phyloP scores from a whole-genome alignment of 1,140 invertebrate species.

The Charaxes varanes region DNA sequence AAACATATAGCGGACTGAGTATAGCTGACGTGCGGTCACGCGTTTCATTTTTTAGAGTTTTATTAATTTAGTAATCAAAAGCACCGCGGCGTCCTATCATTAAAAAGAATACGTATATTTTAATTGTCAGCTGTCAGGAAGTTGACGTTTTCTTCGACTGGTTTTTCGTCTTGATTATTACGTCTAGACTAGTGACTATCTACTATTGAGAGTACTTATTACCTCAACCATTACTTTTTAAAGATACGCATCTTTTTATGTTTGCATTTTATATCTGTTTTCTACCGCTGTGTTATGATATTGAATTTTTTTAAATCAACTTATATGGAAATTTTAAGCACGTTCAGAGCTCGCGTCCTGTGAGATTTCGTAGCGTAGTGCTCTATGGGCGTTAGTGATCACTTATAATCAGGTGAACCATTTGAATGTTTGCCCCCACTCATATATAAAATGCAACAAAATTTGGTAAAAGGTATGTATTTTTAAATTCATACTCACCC shows the following conservation, averaged over 20 bases:
- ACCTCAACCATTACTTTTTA: no score
- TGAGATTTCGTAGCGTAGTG: no score
- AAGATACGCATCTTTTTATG: background rate
- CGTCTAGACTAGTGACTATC: constrained; percentile 1
- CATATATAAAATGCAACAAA: no score
- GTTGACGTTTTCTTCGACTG: constrained; percentile 4
- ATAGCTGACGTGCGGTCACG: background rate
- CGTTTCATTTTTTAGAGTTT: background rate
- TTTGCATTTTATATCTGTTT: background rate
- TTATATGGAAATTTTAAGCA: no score
- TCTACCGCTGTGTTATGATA: background rate
- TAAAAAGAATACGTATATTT: constrained; percentile 1
- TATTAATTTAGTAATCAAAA: background rate
- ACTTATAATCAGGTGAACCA: no score
- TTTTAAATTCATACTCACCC: constrained; percentile 6
- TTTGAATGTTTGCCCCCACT: no score
- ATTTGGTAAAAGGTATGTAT: no score
- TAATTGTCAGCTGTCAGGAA: constrained; percentile 13
- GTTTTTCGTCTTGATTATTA: background rate
- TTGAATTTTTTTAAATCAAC: no score
- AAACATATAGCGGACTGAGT: background rate
- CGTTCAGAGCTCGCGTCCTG: no score
- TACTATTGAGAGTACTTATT: background rate
- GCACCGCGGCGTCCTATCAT: background rate
- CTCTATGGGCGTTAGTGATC: no score